Percentiles rank a stretch among this genome's conserved stretches.
phyloP scores from a whole-genome alignment of 2,113 vertebrate genomes.

The Equus przewalskii region DNA sequence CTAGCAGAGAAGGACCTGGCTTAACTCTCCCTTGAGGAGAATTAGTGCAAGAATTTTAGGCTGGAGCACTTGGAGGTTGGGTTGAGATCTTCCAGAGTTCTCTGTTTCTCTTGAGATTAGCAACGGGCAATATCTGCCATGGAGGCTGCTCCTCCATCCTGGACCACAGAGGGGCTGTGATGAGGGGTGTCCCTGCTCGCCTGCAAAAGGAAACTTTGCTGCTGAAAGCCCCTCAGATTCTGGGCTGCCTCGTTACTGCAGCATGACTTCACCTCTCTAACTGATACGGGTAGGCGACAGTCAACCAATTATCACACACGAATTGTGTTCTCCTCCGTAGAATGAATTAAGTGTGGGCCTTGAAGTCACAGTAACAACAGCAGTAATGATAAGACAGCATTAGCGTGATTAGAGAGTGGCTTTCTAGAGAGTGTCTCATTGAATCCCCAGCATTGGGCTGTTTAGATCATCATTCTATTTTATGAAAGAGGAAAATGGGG shows the following conservation, averaged over 20 bases:
- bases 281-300: rapidly evolving
- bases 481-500: not conserved
- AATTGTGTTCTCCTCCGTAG: not conserved
- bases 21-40: not conserved
- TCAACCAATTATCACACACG: rapidly evolving
- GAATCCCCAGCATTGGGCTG: rapidly evolving
- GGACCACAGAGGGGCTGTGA: not conserved
- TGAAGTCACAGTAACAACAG: not conserved
- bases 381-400: not conserved
- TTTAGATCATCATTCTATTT: not conserved
- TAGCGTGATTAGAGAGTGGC: rapidly evolving
- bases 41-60: not conserved
- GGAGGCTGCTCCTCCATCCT: not conserved
- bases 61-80: too few relatives aligned
- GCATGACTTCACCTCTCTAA: not conserved
- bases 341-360: not conserved
- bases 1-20: too few relatives aligned
- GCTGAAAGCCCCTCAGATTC: too few relatives aligned
- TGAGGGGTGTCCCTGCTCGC: rapidly evolving
- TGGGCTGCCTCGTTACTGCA: not conserved
- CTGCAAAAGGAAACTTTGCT: too few relatives aligned
- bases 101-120: not conserved
- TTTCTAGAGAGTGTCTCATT: not conserved
- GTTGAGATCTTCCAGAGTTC: not conserved
- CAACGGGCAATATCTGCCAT: not conserved